phyloP scores from a whole-genome alignment of 2,113 vertebrate species.

The Jaculus jaculus region DNA sequence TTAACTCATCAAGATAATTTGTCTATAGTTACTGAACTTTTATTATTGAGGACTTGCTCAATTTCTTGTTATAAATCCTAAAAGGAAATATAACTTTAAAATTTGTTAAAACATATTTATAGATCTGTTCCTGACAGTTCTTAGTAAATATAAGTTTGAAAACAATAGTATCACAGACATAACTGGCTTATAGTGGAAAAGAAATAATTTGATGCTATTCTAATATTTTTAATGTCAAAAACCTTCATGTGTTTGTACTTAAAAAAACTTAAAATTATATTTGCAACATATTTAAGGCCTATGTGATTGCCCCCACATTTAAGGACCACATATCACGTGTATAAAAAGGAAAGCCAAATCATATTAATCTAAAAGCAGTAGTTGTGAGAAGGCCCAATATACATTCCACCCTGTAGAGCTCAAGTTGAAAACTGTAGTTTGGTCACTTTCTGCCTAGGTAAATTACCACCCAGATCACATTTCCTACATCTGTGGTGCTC shows the following conservation, averaged over 20 bases:
- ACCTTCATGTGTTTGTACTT: background rate
- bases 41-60: background rate
- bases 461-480: slow-evolving; percentile 66
- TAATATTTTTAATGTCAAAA: background rate
- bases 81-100: background rate
- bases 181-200: background rate
- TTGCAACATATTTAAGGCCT: background rate
- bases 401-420: background rate
- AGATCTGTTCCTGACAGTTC: background rate
- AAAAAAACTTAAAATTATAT: background rate
- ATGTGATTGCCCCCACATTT: background rate
- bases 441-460: slow-evolving; percentile 55
- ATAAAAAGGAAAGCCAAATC: background rate
- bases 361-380: background rate
- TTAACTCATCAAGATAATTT: background rate
- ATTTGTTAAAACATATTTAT: background rate
- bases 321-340: background rate
- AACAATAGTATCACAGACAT: background rate
- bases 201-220: background rate
- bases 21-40: background rate
- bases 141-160: background rate
- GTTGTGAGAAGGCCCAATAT: background rate
- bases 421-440: slow-evolving; percentile 16
- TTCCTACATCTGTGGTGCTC: slow-evolving; percentile 69
- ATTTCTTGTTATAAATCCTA: background rate